Base-by-base conservation (phyloP, 2,888 invertebrate genomes). In the Choreutis nemorana region DNA sequence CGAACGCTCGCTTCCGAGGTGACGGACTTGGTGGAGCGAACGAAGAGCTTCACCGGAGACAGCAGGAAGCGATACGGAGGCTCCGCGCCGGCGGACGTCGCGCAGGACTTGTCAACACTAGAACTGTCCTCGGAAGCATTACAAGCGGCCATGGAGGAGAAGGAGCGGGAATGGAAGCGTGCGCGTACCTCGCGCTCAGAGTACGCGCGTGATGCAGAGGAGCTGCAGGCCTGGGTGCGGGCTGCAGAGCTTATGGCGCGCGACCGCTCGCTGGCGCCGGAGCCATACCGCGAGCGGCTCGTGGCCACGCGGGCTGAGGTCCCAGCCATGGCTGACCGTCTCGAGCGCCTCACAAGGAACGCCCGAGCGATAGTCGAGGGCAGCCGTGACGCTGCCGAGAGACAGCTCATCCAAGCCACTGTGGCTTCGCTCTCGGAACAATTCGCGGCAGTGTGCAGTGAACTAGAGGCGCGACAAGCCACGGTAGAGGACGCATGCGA, bases 401-500 rank as follows among this genome's bases (percentile, higher is more conserved):
- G 87, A 43, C 84, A 86, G 45, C 64, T 89, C 32, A 86, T 94
- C 31, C 84, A 85, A 48, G 85, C 84, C 23, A 91, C 92, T 1
- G 84, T 93, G 34, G 82, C 86, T 33, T 87, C 86, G 36, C 71
- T 94, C 35, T 84, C 86, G 12, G 91, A 92, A 14, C 91, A 93
- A 63, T 78, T 94, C 55, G 81, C 84, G 18, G 89, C 91, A 44
- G 85, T 94, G 1, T 86, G 85, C 48, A 82, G 84, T 33, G 89
- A 89, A 84, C 73, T 94, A 43, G 93, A 94, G 35, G 89, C 92
- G 48, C 87, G 90, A 59, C 90, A 88, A 54, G 87, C 88, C 46
- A 87, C 89, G 55, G 88, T 94, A 20, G 90, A 90, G 30, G 93
- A 94, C 53, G 90, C 90, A 35, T 81, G 94, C 47, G 94, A 94